These are phyloP conservation scores for Erpornis zantholeuca DNA, from an alignment of 2,113 vertebrate genomes.

Conservation along the genomic window DNA sequence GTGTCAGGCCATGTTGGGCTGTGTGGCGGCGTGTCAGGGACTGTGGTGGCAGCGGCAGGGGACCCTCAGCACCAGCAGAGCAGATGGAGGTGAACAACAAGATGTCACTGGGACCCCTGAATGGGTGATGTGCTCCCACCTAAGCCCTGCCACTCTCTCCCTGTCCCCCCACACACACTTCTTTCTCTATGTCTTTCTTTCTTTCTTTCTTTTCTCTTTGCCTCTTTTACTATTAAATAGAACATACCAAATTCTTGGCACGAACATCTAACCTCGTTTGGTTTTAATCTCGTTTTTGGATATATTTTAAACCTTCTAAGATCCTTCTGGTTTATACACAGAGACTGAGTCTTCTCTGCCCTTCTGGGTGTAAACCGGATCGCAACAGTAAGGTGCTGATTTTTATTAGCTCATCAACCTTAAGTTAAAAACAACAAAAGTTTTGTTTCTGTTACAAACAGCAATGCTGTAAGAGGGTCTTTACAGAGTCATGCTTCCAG, in stretches of 20 bases:
- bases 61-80: neutral
- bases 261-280: neutral
- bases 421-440: neutral
- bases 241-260: neutral
- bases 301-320: neutral
- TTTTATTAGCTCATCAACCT: neutral
- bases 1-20: too few species aligned
- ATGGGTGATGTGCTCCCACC: neutral
- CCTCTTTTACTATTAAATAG: neutral
- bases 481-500: neutral
- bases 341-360: neutral
- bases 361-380: neutral
- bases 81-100: neutral
- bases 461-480: neutral
- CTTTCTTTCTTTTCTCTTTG: neutral
- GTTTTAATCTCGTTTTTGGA: neutral
- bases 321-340: neutral
- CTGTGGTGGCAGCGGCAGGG: rapidly evolving
- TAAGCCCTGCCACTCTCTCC: neutral
- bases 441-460: neutral
- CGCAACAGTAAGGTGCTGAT: neutral
- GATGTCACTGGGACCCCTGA: rapidly evolving
- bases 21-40: too few species aligned
- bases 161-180: neutral
- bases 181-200: neutral